Conservation (phyloP, 1,140 invertebrate genomes). For the Heliothis virescens region DNA sequence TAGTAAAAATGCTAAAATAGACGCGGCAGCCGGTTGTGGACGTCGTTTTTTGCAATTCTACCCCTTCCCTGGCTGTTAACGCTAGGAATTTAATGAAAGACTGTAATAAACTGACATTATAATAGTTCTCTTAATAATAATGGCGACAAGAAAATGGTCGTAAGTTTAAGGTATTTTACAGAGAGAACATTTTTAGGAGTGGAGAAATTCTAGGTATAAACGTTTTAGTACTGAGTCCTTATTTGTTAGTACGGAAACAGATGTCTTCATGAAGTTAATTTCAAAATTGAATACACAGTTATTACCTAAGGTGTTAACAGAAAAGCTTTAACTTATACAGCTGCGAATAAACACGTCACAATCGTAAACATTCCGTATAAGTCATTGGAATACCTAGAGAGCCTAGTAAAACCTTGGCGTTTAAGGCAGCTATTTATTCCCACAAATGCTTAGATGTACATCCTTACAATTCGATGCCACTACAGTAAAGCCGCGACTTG, state of each 20-base stretch:
- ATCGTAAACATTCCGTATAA: constrained; percentile 10
- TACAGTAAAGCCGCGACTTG: constrained; percentile 46
- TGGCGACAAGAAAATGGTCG: constrained; percentile 46
- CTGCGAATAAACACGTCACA: background rate
- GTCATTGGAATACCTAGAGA: background rate
- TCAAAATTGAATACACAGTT: background rate
- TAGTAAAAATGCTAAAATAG: background rate
- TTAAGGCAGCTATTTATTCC: constrained; percentile 37
- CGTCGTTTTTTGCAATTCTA: background rate
- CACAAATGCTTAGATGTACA: constrained; percentile 34
- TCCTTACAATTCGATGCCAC: constrained; percentile 34
- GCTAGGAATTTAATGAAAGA: constrained; percentile 61
- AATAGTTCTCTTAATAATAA: constrained; percentile 57
- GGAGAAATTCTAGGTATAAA: too few relatives aligned
- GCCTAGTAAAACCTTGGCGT: background rate
- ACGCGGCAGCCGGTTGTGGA: background rate
- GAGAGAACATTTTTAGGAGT: too few relatives aligned
- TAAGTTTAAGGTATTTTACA: constrained; percentile 1
- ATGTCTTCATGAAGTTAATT: too few relatives aligned
- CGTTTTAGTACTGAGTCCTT: too few relatives aligned
- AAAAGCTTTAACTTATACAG: background rate
- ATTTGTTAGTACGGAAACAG: too few relatives aligned
- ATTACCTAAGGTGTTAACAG: background rate
- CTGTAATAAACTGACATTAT: constrained; percentile 63
- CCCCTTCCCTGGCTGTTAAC: constrained; percentile 5